A percentile compares a stretch with the other conserved stretches of the same genome.
Conservation (phyloP, 1,140 invertebrate species). For the Papilio dardanus region DNA sequence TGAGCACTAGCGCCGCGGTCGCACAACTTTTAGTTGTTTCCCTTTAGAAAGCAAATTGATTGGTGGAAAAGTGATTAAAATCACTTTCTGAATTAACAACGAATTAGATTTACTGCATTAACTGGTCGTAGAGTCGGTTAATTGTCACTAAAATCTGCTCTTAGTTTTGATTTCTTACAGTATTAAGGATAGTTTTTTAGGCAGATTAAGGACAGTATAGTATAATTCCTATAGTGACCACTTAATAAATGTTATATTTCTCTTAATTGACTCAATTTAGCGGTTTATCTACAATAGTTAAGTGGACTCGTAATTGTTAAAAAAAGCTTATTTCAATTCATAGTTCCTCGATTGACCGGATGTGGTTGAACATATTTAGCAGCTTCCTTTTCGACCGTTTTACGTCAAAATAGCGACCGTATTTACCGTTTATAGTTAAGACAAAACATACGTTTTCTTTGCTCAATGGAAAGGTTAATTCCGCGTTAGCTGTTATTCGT, state of each 20-base stretch:
- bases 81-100: no score
- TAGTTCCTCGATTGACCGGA: background rate
- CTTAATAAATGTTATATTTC: no score
- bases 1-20: conserved; percentile 39
- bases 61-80: background rate
- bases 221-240: no score
- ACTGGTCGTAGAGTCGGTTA: no score
- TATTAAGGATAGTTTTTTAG: no score
- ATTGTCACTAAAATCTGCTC: no score
- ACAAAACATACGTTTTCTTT: conserved; percentile 22
- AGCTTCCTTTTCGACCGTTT: background rate
- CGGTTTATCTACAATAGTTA: background rate
- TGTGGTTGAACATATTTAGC: background rate
- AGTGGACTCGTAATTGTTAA: background rate
- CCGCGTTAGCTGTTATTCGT: background rate
- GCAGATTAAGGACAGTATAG: no score
- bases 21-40: background rate
- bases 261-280: no score
- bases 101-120: no score
- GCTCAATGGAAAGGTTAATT: conserved; percentile 13
- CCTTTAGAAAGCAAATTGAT: background rate
- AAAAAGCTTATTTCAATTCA: background rate
- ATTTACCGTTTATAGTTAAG: background rate
- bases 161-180: no score
- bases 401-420: conserved; percentile 23